A percentile compares a stretch with the other conserved stretches of the same genome.
phyloP scores from a whole-genome alignment of 2,113 vertebrate genomes.

The Bos taurus region DNA sequence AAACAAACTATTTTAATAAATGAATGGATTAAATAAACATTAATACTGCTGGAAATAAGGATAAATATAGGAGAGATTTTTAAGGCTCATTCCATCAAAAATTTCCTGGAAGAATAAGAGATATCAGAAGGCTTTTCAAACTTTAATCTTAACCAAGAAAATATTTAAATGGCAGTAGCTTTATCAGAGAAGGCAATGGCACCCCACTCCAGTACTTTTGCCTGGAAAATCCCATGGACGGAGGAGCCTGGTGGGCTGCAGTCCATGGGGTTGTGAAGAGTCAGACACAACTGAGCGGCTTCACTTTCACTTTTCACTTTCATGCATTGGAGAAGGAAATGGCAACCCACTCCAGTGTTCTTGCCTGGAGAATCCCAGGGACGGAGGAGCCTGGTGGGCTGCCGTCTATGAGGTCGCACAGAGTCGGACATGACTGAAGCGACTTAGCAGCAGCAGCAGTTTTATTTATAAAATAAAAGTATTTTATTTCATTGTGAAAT shows the following conservation, averaged over 20 bases:
- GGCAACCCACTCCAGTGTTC: no score
- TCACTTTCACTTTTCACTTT: no score
- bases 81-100: neutral
- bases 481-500: no score
- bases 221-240: no score
- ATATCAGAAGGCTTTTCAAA: neutral
- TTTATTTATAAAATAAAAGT: neutral
- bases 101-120: neutral
- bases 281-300: accelerated
- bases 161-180: neutral
- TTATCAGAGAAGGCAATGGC: no score
- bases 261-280: accelerated
- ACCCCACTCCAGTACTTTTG: no score
- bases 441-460: no score
- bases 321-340: no score
- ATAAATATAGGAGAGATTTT: neutral
- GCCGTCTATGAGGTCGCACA: no score
- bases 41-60: neutral
- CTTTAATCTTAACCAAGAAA: neutral
- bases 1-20: neutral
- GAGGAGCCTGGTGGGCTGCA: no score
- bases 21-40: neutral
- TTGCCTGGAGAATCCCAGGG: no score
- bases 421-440: no score
- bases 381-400: accelerated